Base-by-base conservation (phyloP, 2,797 vertebrate species). In the Botia kubotai region DNA sequence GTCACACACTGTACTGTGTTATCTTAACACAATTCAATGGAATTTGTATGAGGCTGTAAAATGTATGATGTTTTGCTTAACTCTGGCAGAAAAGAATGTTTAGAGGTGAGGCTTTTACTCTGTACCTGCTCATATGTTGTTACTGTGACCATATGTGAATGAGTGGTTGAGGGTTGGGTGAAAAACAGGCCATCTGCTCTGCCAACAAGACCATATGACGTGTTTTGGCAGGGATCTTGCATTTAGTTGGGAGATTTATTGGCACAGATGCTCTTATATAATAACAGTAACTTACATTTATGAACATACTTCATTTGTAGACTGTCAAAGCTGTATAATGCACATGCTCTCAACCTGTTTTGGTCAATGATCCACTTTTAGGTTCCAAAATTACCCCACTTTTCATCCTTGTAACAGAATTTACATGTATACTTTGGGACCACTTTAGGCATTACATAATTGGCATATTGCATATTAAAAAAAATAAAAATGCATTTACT, bases 251-350 rank as follows among this genome's bases (percentile, higher is more conserved):
- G 7, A 43, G 7, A 43, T 69, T 77, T 69, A 69, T 69, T 68
- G 33, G 39, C 21, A 19, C 43, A 26, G 39, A 63, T 63, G 60
- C 13, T 26, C 26, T 13, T 6, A 29, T 23, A 14, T 63, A 63
- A 26, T 58, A 19, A 26, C 6, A n/a, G 4, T 26, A 57, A 66
- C n/a, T n/a, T 75, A 76, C 1, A 43, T 23, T 67, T 57, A 39
- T 66, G 19, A 57, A 68, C 6, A 43, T 53, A 4, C 21, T 55
- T 76, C 0, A 55, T 76, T 43, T 55, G 46, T 13, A 26, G 10
- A 57, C 19, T 76, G 46, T 66, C 60, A 53, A 52, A 76, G 11
- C 74, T 39, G 4, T 48, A 46, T 71, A 12, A 21, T 58, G 55
- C 19, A 21, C 21, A 23, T 19, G 4, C 13, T 23, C 57, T 19